A percentile compares a stretch with the other conserved stretches of the same genome.
phyloP scores from a whole-genome alignment of 2,113 vertebrate genomes.

The Eptatretus burgeri region DNA sequence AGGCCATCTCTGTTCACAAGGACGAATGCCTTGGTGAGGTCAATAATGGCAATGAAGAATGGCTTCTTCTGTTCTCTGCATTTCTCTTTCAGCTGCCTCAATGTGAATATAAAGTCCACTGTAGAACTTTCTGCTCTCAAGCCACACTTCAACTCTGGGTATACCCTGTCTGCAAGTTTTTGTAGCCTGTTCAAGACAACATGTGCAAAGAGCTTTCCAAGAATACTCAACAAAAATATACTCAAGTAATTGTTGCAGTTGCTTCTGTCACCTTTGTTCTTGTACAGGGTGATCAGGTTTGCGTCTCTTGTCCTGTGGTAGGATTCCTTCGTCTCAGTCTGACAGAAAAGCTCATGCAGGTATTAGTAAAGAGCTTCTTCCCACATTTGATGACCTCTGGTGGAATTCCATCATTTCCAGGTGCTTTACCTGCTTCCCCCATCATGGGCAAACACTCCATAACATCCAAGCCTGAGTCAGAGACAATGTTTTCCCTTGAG shows the following conservation, averaged over 20 bases:
- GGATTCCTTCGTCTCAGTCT: constrained; percentile 5
- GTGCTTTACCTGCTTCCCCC: too few relatives aligned
- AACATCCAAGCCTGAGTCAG: too few relatives aligned
- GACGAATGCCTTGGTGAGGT: constrained; percentile 8
- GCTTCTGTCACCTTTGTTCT: constrained; percentile 6
- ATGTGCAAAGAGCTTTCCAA: background rate
- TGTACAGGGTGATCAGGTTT: constrained; percentile 8
- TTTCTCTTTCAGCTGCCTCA: background rate
- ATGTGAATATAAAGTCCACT: background rate
- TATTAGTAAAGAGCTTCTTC: too few relatives aligned
- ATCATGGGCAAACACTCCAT: too few relatives aligned
- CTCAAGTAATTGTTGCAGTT: constrained; percentile 7
- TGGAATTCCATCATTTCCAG: too few relatives aligned
- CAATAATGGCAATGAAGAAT: constrained; percentile 6
- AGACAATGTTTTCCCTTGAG: too few relatives aligned
- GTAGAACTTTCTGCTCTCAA: constrained; percentile 1
- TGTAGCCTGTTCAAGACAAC: background rate
- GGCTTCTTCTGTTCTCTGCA: too few relatives aligned
- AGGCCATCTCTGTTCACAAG: background rate
- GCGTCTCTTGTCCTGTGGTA: constrained; percentile 7
- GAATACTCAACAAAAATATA: background rate
- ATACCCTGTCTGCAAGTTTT: background rate
- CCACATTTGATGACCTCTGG: too few relatives aligned
- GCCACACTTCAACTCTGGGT: background rate
- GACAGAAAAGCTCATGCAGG: too few relatives aligned